Conservation (phyloP, 1,140 invertebrate genomes). For the Panagrolaimus sp. region DNA sequence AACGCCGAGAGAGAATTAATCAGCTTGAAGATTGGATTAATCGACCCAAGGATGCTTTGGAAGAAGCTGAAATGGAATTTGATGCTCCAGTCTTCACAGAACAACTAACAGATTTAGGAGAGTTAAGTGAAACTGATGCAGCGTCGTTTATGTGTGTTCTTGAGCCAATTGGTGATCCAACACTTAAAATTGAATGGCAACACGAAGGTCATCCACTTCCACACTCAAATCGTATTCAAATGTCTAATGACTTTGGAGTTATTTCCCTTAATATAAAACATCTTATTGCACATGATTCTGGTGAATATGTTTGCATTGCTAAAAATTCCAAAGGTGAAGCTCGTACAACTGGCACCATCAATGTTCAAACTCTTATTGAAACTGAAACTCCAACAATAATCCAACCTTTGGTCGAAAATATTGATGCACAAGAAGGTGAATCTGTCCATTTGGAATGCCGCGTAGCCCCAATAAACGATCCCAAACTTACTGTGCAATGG, state of each 20-base stretch:
- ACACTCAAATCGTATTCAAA: constrained; percentile 81
- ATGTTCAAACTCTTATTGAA: constrained; percentile 48
- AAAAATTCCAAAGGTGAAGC: constrained; percentile 59
- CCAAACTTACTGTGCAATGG: constrained; percentile 91
- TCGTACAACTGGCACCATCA: constrained; percentile 40
- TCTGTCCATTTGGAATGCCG: constrained; percentile 89
- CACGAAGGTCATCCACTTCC: constrained; percentile 76
- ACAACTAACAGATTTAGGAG: constrained; percentile 47
- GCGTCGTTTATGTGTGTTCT: constrained; percentile 86
- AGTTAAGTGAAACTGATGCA: constrained; percentile 72
- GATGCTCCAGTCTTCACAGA: constrained; percentile 49
- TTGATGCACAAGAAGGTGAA: constrained; percentile 79
- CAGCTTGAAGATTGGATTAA: constrained; percentile 53
- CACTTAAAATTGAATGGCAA: constrained; percentile 89
- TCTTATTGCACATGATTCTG: constrained; percentile 84
- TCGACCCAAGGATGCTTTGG: constrained; percentile 46
- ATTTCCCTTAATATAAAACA: constrained; percentile 90
- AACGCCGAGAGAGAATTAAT: constrained; percentile 71
- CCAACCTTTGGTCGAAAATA: constrained; percentile 69
- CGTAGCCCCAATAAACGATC: constrained; percentile 88
- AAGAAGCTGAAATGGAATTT: constrained; percentile 43
- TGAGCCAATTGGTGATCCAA: constrained; percentile 87
- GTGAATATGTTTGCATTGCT: constrained; percentile 84
- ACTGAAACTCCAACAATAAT: constrained; percentile 45
- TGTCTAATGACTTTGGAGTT: constrained; percentile 84